phyloP scores from a whole-genome alignment of 2,797 vertebrate genomes.

The Neopelma chrysocephalum region DNA sequence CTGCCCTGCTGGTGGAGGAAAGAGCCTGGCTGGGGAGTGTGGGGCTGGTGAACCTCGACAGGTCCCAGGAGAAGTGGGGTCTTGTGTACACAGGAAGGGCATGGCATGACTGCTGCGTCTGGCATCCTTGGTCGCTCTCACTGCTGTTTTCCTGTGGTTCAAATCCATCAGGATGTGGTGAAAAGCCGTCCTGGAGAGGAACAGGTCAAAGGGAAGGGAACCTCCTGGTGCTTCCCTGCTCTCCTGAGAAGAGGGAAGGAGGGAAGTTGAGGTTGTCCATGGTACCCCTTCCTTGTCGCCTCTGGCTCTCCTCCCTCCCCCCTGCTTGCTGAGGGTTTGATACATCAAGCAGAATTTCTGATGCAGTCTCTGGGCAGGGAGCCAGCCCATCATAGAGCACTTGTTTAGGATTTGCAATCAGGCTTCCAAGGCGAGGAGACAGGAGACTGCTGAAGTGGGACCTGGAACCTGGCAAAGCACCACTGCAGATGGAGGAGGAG shows the following conservation, averaged over 20 bases:
- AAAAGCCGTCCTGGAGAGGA: not conserved
- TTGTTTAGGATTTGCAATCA: conserved; percentile 36
- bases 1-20: not conserved
- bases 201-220: not conserved
- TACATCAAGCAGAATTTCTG: conserved; percentile 29
- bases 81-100: not conserved
- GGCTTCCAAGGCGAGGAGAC: conserved; percentile 5
- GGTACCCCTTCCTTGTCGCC: not conserved
- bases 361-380: conserved; percentile 58
- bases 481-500: conserved; percentile 54
- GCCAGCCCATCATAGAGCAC: conserved; percentile 6
- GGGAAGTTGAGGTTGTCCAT: not conserved
- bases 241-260: not conserved
- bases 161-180: not conserved
- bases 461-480: conserved; percentile 49
- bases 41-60: not conserved
- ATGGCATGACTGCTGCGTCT: not conserved
- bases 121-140: not conserved
- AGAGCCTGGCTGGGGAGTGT: not conserved
- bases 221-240: not conserved
- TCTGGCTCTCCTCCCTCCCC: not conserved
- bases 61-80: not conserved
- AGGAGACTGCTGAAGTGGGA: not conserved
- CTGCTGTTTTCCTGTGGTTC: not conserved
- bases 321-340: not conserved